Evolutionary conservation across 2,113 vertebrate species (phyloP).

Genomic region (Urocolius indicus): DNA sequence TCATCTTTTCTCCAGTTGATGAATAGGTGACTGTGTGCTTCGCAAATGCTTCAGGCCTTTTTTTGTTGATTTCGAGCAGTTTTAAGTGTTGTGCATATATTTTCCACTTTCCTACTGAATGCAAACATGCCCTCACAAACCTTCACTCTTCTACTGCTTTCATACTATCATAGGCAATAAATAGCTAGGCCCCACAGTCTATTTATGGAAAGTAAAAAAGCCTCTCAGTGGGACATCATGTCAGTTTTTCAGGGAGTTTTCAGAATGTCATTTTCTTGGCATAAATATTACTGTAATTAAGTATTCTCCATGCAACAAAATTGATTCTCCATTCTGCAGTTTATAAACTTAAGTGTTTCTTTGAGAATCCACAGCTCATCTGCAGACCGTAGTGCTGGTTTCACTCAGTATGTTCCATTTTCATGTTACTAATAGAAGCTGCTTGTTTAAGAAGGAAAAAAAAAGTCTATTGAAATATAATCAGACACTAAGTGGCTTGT

Average conservation of each 20-base stretch:
- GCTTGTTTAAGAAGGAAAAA: background rate
- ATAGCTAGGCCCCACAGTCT: conserved; percentile 15
- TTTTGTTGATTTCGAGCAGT: background rate
- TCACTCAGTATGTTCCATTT: conserved; percentile 19
- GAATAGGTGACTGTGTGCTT: background rate
- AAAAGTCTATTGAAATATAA: conserved; percentile 32
- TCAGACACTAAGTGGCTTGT: conserved; percentile 11
- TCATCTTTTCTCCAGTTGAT: background rate
- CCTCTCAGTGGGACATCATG: conserved; percentile 46
- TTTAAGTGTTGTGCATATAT: background rate
- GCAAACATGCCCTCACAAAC: background rate
- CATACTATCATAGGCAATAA: conserved; percentile 45
- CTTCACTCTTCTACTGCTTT: conserved; percentile 22
- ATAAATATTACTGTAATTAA: conserved; percentile 60
- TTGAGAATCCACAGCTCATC: conserved; percentile 45
- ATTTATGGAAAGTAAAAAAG: conserved; percentile 49
- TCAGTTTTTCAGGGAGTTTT: conserved; percentile 65
- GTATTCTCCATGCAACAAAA: conserved; percentile 53
- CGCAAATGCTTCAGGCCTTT: background rate
- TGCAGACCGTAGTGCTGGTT: conserved; percentile 6
- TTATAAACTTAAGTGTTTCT: conserved; percentile 63
- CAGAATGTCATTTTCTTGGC: conserved; percentile 69
- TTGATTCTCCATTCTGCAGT: conserved; percentile 68
- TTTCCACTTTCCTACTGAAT: conserved; percentile 27
- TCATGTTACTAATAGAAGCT: conserved; percentile 19